These are phyloP conservation scores for Pampusana beccarii DNA, from an alignment of 2,113 vertebrate genomes.

Conservation along the genomic window DNA sequence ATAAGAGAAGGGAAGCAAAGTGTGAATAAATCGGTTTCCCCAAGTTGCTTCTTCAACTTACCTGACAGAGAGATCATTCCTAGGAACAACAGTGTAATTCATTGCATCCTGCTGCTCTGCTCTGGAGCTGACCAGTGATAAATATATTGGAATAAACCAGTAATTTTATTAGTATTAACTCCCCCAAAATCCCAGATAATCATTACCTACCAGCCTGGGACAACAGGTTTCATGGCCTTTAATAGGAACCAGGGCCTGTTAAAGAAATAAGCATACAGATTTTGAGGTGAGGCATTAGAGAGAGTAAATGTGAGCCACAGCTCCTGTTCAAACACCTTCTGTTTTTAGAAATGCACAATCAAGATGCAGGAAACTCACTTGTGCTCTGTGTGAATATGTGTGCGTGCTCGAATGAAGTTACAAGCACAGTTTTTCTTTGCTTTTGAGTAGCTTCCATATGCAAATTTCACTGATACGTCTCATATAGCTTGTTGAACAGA, in stretches of 20 bases:
- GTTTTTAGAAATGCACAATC: neutral
- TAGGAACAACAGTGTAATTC: neutral
- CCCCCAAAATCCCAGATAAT: neutral
- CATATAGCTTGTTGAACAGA: neutral
- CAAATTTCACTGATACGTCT: neutral
- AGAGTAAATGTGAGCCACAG: neutral
- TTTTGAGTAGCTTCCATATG: neutral
- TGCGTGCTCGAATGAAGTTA: neutral
- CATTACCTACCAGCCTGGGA: neutral
- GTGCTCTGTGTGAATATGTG: too few species aligned
- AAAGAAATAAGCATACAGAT: neutral
- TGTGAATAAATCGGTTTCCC: neutral
- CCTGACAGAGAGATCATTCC: neutral
- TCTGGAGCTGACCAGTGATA: neutral
- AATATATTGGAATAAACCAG: neutral
- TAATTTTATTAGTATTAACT: neutral
- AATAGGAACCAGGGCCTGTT: neutral
- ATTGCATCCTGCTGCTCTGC: neutral
- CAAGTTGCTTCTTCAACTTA: neutral
- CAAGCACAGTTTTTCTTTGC: neutral
- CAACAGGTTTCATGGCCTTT: neutral
- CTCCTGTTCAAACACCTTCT: neutral
- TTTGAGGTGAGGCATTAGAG: neutral
- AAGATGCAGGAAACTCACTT: neutral
- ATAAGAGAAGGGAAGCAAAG: neutral